Evolutionary conservation across 2,888 invertebrate species (phyloP), one percentile per base, ranked within the genome.

Genomic region (Arge pagana): DNA sequence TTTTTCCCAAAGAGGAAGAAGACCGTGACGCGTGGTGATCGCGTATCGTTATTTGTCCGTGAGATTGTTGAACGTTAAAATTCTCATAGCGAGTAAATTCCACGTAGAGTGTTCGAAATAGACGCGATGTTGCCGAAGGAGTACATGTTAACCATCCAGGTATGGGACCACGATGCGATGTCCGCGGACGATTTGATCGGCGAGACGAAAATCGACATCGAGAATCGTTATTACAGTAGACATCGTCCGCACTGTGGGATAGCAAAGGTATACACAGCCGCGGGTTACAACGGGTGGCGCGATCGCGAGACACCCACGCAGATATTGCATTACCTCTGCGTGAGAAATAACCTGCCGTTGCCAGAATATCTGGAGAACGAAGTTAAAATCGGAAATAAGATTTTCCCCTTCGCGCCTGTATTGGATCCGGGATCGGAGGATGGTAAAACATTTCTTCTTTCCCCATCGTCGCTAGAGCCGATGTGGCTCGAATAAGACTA

Each of bases 181-280:
- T 81, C 83, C 1, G 72, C 80, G 2, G 90, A 94, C 68, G 90
- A 92, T 67, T 74, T 93, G 6, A 91, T 96, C 62, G 96, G 95
- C 0, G 86, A 85, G 63, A 95, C 94, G 0, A 80, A 79, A 54
- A 87, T 96, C 55, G 95, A 96, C 74, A 77, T 96, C 39, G 96
- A 96, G 78, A 90, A 93, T 75, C 83, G 95, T 54, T 88, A 88
- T 70, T 91, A 89, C 70, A 86, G 87, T 13, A 83, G 83, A 58
- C 91, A 93, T 69, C 80, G 90, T 53, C 93, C 89, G 0, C 82
- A 82, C 3, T 89, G 93, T 63, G 95, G 95, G 0, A 72, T 96
- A 10, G 74, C 90, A 1, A 78, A 79, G 33, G 82, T 83, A 65
- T 96, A 89, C 67, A 82, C 83, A 50, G 76, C 80, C 50, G 66